phyloP scores from a whole-genome alignment of 2,113 vertebrate species.

The Empidonax traillii region DNA sequence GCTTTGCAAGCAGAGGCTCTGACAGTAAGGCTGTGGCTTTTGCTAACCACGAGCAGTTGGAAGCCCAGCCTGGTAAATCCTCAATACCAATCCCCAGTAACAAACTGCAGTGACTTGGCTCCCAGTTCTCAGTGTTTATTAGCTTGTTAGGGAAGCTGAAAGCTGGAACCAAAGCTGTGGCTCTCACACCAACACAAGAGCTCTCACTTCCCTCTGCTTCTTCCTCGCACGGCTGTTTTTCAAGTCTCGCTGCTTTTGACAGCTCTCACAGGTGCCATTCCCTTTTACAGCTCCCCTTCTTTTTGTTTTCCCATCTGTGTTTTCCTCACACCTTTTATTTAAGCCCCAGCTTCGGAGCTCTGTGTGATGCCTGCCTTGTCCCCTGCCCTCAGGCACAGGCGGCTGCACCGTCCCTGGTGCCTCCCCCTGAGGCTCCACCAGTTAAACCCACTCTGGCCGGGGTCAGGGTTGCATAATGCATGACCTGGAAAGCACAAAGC shows the following conservation, averaged over 20 bases:
- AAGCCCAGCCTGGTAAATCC: not conserved
- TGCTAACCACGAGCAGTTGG: not conserved
- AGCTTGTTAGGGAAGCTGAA: not conserved
- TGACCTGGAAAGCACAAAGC: slow-evolving; percentile 13
- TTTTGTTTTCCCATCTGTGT: slow-evolving; percentile 18
- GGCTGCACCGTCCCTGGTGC: accelerated
- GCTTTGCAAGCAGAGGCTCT: not conserved
- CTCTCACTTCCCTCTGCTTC: not conserved
- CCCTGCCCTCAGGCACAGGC: not conserved
- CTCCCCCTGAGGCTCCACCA: not conserved
- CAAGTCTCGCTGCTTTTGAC: not conserved
- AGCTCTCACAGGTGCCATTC: not conserved
- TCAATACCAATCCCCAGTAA: not conserved
- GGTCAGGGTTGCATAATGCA: not conserved
- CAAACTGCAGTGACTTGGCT: not conserved
- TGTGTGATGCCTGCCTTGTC: not conserved
- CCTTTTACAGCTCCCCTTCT: not conserved
- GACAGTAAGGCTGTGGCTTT: not conserved
- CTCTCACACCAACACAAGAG: not conserved
- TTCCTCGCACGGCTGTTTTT: not conserved
- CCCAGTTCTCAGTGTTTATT: not conserved
- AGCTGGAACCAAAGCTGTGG: not conserved
- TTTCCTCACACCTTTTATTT: slow-evolving; percentile 1
- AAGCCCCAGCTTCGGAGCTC: not conserved
- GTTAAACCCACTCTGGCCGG: not conserved